Conservation (phyloP, 1,140 invertebrate species). For the Leptinotarsa defecta region DNA sequence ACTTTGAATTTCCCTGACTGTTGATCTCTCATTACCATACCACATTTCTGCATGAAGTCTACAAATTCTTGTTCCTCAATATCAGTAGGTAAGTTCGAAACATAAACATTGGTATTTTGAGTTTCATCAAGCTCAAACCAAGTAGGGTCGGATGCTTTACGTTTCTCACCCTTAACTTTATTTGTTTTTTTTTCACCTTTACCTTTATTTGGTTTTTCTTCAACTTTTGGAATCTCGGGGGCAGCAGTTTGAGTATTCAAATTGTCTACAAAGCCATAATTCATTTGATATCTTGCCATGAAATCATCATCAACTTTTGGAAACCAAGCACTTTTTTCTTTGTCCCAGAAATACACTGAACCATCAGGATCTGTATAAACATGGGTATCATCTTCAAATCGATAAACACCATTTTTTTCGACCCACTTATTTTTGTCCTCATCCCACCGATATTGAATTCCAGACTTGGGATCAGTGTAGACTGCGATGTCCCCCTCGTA, state of each 20-base stretch:
- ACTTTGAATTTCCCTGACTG: slow-evolving; percentile 85
- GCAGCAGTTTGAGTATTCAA: slow-evolving; percentile 48
- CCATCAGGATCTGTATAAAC: slow-evolving; percentile 89
- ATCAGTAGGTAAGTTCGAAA: slow-evolving; percentile 87
- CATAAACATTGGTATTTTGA: slow-evolving; percentile 97
- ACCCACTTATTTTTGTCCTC: slow-evolving; percentile 65
- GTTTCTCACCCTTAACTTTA: slow-evolving; percentile 50
- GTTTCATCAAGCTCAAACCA: slow-evolving; percentile 95
- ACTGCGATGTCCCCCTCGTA: slow-evolving; percentile 72
- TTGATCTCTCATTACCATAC: slow-evolving; percentile 90
- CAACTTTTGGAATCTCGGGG: slow-evolving; percentile 31
- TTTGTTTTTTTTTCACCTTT: slow-evolving; percentile 48
- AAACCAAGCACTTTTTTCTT: slow-evolving; percentile 90
- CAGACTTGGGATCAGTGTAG: slow-evolving; percentile 73
- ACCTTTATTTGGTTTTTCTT: slow-evolving; percentile 29
- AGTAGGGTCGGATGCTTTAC: slow-evolving; percentile 61
- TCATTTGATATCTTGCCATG: slow-evolving; percentile 93
- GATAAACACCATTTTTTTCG: slow-evolving; percentile 61
- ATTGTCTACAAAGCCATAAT: slow-evolving; percentile 83
- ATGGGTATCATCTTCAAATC: slow-evolving; percentile 77
- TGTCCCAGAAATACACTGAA: slow-evolving; percentile 89
- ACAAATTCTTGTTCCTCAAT: slow-evolving; percentile 89
- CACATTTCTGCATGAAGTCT: slow-evolving; percentile 94
- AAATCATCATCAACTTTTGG: slow-evolving; percentile 98
- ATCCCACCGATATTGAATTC: slow-evolving; percentile 71